A percentile compares a stretch with the other conserved stretches of the same genome.
Conservation (phyloP, 2,888 invertebrate genomes). For the Lysandra coridon region DNA sequence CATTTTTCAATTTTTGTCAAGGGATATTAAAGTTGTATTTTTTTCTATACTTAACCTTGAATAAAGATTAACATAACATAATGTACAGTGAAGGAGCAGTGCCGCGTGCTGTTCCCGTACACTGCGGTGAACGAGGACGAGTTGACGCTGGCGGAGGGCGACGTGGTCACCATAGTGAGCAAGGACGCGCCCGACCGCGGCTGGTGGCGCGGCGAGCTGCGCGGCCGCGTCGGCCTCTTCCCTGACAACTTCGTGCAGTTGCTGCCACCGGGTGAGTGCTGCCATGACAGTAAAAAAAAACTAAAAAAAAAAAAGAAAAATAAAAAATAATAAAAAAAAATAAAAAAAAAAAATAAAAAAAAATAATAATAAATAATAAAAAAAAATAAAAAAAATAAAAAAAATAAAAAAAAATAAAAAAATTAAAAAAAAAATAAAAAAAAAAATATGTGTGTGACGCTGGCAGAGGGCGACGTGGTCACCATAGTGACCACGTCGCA, state of each 20-base stretch:
- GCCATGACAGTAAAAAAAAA: no score
- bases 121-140: constrained; percentile 97
- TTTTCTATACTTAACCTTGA: constrained; percentile 35
- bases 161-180: constrained; percentile 91
- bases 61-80: no score
- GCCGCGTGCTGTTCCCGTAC: constrained; percentile 92
- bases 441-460: constrained; percentile 80
- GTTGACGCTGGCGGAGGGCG: constrained; percentile 92
- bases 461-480: constrained; percentile 93
- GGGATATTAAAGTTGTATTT: neutral
- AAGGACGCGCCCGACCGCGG: constrained; percentile 96
- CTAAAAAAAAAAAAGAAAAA: no score
- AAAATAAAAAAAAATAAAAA: no score
- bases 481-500: constrained; percentile 86
- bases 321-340: no score
- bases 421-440: no score
- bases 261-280: constrained; percentile 65
- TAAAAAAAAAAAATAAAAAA: no score
- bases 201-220: constrained; percentile 98
- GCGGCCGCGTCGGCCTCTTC: constrained; percentile 94
- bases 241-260: constrained; percentile 97
- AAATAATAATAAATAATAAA: no score
- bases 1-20: no score
- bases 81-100: constrained; percentile 84
- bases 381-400: no score